Conservation (phyloP, 2,113 vertebrate species). For the Callipepla californica region DNA sequence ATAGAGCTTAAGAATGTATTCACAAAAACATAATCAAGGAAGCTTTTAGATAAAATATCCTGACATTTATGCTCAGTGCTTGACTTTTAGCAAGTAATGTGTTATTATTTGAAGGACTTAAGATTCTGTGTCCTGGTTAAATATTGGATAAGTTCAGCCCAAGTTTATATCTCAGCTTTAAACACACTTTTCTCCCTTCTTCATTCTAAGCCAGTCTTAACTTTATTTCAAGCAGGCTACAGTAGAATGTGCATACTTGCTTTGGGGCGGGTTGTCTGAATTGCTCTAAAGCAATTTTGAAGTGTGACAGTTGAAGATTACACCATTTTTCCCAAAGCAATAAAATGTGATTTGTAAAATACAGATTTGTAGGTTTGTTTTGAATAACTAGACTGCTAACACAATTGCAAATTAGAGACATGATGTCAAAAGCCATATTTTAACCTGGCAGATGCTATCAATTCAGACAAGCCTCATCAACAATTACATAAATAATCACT, state of each 20-base stretch:
- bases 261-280: background rate
- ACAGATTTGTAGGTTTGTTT: background rate
- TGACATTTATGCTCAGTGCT: slow-evolving; percentile 2
- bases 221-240: background rate
- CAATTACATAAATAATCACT: background rate
- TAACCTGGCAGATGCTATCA: background rate
- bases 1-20: slow-evolving; percentile 6
- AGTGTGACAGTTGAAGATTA: background rate
- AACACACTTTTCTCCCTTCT: background rate
- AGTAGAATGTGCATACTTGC: background rate
- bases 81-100: slow-evolving; percentile 17
- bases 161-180: background rate
- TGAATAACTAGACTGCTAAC: background rate
- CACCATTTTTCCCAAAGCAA: background rate
- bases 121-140: background rate
- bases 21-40: background rate
- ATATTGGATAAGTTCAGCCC: background rate
- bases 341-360: background rate
- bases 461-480: background rate
- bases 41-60: slow-evolving; percentile 8
- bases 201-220: background rate
- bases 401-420: background rate
- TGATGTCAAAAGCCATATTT: background rate
- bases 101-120: slow-evolving; percentile 5
- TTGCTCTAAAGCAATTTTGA: background rate